A percentile compares a stretch with the other conserved stretches of the same genome.
Evolutionary conservation across 2,113 vertebrate species (phyloP).

Genomic region (Pelodiscus sinensis): DNA sequence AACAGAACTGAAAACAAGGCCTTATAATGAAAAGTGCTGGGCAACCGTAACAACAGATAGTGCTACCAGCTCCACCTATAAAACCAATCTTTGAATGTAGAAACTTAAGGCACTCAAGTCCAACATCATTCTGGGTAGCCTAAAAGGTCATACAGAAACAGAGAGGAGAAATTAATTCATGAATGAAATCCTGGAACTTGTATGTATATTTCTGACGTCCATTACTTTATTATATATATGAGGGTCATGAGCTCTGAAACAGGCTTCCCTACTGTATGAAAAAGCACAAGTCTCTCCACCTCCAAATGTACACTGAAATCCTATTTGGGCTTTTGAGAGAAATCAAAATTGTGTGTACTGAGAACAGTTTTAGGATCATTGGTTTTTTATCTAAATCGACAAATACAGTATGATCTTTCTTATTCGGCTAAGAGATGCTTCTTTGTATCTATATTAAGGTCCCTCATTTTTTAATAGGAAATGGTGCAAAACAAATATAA

Average conservation of each 20-base stretch:
- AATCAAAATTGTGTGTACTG: neutral
- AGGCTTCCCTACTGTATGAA: neutral
- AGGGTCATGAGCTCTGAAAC: neutral
- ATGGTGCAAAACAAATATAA: neutral
- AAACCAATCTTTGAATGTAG: neutral
- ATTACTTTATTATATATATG: neutral
- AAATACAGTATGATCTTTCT: no score
- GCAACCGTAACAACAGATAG: neutral
- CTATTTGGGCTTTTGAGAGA: neutral
- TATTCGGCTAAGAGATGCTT: no score
- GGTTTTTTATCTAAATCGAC: neutral
- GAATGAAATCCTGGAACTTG: neutral
- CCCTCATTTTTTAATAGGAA: neutral
- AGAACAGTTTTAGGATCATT: neutral
- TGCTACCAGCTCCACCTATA: neutral
- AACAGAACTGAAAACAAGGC: neutral
- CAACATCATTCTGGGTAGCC: neutral
- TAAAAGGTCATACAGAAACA: neutral
- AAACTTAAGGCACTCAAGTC: neutral
- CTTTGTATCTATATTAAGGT: neutral
- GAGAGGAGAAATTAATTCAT: neutral
- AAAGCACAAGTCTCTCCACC: neutral
- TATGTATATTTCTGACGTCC: neutral
- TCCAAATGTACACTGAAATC: neutral
- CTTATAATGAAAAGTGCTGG: neutral